Evolutionary conservation across 1,140 invertebrate species (phyloP).

Genomic region (Eriocheir sinensis): DNA sequence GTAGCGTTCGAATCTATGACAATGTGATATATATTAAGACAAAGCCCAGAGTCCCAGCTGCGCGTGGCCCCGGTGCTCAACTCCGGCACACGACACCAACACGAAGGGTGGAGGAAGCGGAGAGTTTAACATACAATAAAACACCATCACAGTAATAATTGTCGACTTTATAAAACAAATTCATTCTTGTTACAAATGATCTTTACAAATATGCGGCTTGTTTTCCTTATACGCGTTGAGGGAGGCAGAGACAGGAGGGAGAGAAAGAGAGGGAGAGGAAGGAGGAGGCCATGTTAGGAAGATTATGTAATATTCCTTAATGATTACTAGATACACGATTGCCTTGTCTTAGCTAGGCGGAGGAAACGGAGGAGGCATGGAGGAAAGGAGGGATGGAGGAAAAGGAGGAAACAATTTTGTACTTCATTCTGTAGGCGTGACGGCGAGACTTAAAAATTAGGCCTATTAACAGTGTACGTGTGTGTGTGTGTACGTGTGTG

Average conservation of each 20-base stretch:
- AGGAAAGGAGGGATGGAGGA: too few species aligned
- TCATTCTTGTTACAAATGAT: slow-evolving; percentile 74
- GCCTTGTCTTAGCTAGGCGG: background rate
- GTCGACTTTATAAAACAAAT: slow-evolving; percentile 73
- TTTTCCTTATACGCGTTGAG: slow-evolving; percentile 38
- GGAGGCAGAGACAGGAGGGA: slow-evolving; percentile 64
- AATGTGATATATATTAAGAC: background rate
- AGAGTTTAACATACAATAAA: background rate
- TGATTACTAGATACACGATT: slow-evolving; percentile 13
- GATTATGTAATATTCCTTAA: slow-evolving; percentile 48
- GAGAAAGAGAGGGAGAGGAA: slow-evolving; percentile 60
- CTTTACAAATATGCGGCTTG: slow-evolving; percentile 61
- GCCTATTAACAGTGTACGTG: too few species aligned
- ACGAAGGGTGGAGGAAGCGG: too few species aligned
- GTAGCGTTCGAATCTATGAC: background rate
- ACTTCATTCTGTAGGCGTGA: too few species aligned
- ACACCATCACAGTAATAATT: slow-evolving; percentile 42
- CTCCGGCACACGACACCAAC: background rate
- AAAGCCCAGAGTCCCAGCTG: background rate
- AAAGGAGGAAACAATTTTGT: too few species aligned
- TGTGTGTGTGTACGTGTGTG: too few species aligned
- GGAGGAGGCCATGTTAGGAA: slow-evolving; percentile 48
- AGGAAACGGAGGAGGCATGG: too few species aligned
- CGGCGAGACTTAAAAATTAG: too few species aligned
- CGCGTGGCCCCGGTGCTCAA: too few species aligned